These are phyloP conservation scores for Aphidius colemani DNA, from an alignment of 2,888 invertebrate genomes.

Conservation along the genomic window DNA sequence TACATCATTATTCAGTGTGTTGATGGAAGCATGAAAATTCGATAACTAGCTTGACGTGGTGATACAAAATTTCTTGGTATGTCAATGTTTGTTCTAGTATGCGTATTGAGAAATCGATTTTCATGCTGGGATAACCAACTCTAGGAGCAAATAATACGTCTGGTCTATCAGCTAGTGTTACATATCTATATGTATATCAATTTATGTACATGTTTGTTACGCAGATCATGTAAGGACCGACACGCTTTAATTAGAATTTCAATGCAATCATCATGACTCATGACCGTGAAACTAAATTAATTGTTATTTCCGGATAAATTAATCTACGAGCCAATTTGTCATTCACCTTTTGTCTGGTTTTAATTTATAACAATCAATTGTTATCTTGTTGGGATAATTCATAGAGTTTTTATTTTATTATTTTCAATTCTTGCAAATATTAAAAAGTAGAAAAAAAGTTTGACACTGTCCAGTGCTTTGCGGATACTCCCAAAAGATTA, in stretches of 20 bases:
- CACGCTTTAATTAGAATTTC: constrained; percentile 42
- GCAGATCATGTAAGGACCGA: constrained; percentile 34
- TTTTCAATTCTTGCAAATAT: constrained; percentile 26
- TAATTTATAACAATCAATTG: too few relatives aligned
- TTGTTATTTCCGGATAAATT: constrained; percentile 30
- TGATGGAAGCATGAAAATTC: too few relatives aligned
- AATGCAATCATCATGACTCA: constrained; percentile 28
- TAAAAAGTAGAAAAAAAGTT: constrained; percentile 20
- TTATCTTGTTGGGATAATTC: too few relatives aligned
- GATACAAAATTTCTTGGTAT: too few relatives aligned
- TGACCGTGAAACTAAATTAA: constrained; percentile 41
- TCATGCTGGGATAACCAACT: not conserved
- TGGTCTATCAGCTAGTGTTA: too few relatives aligned
- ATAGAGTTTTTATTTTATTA: not conserved
- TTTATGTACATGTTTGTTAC: constrained; percentile 20
- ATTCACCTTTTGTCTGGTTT: too few relatives aligned
- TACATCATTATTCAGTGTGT: too few relatives aligned
- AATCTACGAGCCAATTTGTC: too few relatives aligned
- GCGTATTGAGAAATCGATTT: constrained; percentile 2
- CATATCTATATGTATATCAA: constrained; percentile 10
- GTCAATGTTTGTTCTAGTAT: too few relatives aligned
- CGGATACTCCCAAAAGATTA: constrained; percentile 28
- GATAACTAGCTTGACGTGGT: too few relatives aligned
- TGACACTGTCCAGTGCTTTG: constrained; percentile 13
- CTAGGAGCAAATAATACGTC: too few relatives aligned